phyloP scores from a whole-genome alignment of 2,113 vertebrate species.

The Leuciscus idus region DNA sequence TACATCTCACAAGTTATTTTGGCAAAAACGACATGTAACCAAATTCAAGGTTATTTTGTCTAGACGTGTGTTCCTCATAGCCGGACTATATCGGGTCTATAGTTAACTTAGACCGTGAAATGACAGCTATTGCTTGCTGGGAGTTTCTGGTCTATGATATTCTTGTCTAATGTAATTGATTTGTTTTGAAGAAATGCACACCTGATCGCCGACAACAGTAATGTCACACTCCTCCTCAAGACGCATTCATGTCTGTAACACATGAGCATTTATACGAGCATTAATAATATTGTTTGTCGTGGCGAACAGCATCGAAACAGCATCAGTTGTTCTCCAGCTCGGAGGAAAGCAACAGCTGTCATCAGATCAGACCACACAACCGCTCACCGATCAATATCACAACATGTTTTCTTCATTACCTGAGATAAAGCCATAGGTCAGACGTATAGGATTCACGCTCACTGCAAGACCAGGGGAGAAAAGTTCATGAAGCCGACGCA shows the following conservation, averaged over 20 bases:
- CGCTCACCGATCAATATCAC: not conserved
- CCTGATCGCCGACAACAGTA: not conserved
- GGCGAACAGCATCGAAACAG: not conserved
- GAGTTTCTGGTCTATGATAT: not conserved
- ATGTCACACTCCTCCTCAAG: not conserved
- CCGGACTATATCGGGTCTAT: too few species aligned
- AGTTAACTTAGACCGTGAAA: too few species aligned
- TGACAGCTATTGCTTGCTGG: too few species aligned
- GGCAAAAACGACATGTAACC: too few species aligned
- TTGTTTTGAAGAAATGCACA: not conserved
- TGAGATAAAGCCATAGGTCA: conserved; percentile 16
- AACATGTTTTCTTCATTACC: not conserved
- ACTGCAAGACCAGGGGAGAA: not conserved
- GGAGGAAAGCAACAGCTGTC: not conserved
- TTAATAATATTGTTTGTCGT: not conserved
- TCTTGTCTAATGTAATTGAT: not conserved
- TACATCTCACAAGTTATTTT: too few species aligned
- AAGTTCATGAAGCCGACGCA: not conserved
- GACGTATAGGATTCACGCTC: not conserved
- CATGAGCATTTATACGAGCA: not conserved
- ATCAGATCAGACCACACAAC: conserved; percentile 3
- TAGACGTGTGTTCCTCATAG: too few species aligned
- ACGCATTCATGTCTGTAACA: not conserved
- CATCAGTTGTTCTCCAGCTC: not conserved
- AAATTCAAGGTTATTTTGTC: too few species aligned